phyloP scores from a whole-genome alignment of 2,113 vertebrate species.

The Tenrec ecaudatus region DNA sequence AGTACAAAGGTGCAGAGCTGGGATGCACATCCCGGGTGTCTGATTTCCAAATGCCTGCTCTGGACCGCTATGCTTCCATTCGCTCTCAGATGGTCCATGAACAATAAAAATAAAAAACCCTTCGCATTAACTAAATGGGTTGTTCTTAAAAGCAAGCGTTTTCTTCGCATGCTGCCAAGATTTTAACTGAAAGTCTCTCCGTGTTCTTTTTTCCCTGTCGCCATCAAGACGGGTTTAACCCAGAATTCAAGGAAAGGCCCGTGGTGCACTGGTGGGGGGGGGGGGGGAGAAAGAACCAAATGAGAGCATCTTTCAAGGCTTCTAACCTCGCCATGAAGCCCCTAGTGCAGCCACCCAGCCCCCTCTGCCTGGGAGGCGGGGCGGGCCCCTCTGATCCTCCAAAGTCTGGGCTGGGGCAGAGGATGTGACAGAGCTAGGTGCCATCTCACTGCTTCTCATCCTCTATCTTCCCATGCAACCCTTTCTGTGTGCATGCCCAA shows the following conservation, averaged over 20 bases:
- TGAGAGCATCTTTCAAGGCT: conserved; percentile 7
- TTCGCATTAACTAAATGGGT: not conserved
- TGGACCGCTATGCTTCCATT: not conserved
- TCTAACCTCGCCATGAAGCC: not conserved
- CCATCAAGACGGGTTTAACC: conserved; percentile 16
- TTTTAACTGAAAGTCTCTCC: conserved; percentile 12
- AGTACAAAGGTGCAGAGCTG: not conserved
- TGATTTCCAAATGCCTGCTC: not conserved
- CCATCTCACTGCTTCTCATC: conserved; percentile 5
- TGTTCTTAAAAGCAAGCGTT: conserved; percentile 1
- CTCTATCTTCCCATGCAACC: not conserved
- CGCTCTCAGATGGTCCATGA: not conserved
- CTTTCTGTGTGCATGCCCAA: not conserved
- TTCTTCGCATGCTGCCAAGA: conserved; percentile 2
- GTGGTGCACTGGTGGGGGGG: not conserved
- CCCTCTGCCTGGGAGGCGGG: not conserved
- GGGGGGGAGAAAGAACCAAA: not conserved
- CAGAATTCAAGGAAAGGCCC: conserved; percentile 41
- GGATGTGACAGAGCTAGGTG: not conserved
- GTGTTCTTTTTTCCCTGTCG: conserved; percentile 9
- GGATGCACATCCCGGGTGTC: not conserved
- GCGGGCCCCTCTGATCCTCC: not conserved
- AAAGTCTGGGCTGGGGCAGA: not conserved
- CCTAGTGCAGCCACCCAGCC: not conserved
- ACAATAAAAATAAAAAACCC: not conserved